Percentiles rank a stretch among this genome's conserved stretches.
Conservation (phyloP, 2,113 vertebrate genomes). For the Sminthopsis crassicaudata region DNA sequence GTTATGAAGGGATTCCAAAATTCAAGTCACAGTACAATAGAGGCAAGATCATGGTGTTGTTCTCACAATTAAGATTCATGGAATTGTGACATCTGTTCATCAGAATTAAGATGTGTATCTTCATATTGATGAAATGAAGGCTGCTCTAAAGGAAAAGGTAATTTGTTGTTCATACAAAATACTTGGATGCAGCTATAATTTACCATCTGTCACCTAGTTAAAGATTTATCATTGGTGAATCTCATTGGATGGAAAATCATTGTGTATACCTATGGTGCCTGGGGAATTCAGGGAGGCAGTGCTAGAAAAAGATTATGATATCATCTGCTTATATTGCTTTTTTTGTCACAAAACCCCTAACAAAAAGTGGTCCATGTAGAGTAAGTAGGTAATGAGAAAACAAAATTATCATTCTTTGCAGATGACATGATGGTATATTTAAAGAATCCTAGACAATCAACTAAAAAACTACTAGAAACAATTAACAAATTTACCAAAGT, state of each 20-base stretch:
- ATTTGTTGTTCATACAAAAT: constrained; percentile 94
- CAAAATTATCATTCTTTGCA: no score
- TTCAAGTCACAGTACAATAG: constrained; percentile 97
- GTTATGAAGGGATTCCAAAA: constrained; percentile 98
- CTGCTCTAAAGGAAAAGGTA: constrained; percentile 95
- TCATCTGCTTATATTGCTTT: constrained; percentile 96
- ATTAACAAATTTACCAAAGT: no score
- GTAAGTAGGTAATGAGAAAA: no score
- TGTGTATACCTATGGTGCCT: constrained; percentile 95
- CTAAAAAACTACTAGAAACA: no score
- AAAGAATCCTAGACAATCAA: no score
- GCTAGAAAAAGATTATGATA: constrained; percentile 98
- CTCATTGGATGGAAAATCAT: constrained; percentile 95
- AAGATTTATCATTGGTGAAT: constrained; percentile 89
- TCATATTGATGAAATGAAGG: constrained; percentile 95
- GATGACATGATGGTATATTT: no score
- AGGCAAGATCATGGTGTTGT: constrained; percentile 95
- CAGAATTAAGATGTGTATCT: constrained; percentile 84
- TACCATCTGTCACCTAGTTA: constrained; percentile 89
- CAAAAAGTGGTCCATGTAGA: constrained; percentile 93
- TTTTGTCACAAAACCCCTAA: constrained; percentile 96
- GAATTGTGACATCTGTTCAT: constrained; percentile 95
- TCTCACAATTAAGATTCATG: constrained; percentile 95
- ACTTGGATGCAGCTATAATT: constrained; percentile 88
- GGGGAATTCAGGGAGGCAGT: constrained; percentile 96